Evolutionary conservation across 2,113 vertebrate genomes (phyloP).

Genomic region (Chlorodrepanis virens): DNA sequence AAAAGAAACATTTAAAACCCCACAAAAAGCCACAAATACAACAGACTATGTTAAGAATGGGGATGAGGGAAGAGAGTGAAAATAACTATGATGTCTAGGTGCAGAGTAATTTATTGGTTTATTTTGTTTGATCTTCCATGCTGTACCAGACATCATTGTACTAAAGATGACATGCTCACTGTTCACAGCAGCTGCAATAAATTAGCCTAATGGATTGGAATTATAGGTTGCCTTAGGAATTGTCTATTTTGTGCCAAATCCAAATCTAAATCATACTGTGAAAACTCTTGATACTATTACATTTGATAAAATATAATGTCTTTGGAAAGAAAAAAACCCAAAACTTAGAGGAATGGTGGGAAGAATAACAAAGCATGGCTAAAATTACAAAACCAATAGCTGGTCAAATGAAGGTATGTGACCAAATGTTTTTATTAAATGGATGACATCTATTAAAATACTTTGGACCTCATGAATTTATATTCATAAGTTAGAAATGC

Average conservation of each 20-base stretch:
- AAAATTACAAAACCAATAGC: not conserved
- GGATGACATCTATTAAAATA: not conserved
- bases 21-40: not conserved
- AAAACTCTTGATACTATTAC: conserved; percentile 61
- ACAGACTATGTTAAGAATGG: not conserved
- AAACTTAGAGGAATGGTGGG: not conserved
- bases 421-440: not conserved
- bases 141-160: conserved; percentile 40
- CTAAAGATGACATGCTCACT: conserved; percentile 49
- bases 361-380: not conserved
- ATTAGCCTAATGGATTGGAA: conserved; percentile 74
- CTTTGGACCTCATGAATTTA: not conserved
- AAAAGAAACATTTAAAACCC: not conserved
- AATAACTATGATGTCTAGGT: not conserved
- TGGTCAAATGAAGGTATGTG: not conserved
- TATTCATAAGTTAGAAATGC: not conserved
- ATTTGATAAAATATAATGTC: conserved; percentile 45
- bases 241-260: conserved; percentile 59
- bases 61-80: not conserved
- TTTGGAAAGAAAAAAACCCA: not conserved
- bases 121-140: conserved; percentile 51
- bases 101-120: conserved; percentile 35
- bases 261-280: conserved; percentile 56
- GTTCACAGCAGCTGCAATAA: conserved; percentile 67
- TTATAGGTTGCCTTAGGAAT: conserved; percentile 63